These are phyloP conservation scores for Drosophila algonquin DNA, from an alignment of 2,888 invertebrate genomes.

Conservation along the genomic window DNA sequence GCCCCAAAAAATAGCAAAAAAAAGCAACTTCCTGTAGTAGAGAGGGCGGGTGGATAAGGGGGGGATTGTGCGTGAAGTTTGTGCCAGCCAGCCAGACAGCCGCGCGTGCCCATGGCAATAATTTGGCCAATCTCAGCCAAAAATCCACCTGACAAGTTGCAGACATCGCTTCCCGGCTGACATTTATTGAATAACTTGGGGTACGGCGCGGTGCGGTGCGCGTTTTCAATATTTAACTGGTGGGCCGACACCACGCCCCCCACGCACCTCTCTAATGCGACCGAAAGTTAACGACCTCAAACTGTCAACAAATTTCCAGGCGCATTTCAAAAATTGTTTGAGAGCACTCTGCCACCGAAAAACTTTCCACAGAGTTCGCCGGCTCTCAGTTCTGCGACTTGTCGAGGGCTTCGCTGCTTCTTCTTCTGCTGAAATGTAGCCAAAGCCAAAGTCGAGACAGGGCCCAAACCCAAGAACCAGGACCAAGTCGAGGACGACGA, in stretches of 20 bases:
- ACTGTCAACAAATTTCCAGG: slow-evolving; percentile 70
- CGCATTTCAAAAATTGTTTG: slow-evolving; percentile 55
- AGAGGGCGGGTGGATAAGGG: background rate
- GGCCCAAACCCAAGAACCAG: slow-evolving; percentile 16
- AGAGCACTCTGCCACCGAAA: slow-evolving; percentile 48
- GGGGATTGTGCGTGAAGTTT: slow-evolving; percentile 17
- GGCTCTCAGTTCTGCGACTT: slow-evolving; percentile 62
- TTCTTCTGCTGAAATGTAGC: slow-evolving; percentile 50
- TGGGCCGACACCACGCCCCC: background rate
- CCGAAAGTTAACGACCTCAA: slow-evolving; percentile 60
- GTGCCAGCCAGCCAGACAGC: background rate
- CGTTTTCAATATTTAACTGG: slow-evolving; percentile 72
- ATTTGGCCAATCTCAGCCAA: slow-evolving; percentile 63
- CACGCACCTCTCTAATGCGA: slow-evolving; percentile 53
- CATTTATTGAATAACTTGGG: slow-evolving; percentile 78
- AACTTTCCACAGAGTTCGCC: slow-evolving; percentile 57
- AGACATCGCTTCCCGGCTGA: slow-evolving; percentile 45
- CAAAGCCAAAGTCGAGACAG: slow-evolving; percentile 15
- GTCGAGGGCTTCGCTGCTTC: slow-evolving; percentile 42
- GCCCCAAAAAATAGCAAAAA: background rate
- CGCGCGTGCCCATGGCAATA: slow-evolving; percentile 66
- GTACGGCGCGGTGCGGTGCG: slow-evolving; percentile 11
- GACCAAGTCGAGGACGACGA: slow-evolving; percentile 20
- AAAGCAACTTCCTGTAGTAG: background rate
- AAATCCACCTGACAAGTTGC: slow-evolving; percentile 59